phyloP scores from a whole-genome alignment of 2,888 invertebrate genomes.

The Pterostichus madidus region DNA sequence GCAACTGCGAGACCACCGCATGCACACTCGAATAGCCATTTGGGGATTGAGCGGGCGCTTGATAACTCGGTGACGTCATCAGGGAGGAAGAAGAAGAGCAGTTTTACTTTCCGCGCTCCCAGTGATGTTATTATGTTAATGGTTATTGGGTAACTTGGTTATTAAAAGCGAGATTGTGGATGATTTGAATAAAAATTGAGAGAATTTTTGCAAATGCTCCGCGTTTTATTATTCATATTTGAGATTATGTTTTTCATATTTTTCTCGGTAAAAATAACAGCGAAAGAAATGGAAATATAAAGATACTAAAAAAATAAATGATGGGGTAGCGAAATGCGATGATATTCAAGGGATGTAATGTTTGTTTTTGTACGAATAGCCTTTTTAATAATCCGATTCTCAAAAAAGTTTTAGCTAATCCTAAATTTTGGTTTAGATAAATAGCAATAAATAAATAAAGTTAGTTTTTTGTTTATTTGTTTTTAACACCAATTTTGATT shows the following conservation, averaged over 20 bases:
- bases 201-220: neutral
- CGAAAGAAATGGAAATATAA: no score
- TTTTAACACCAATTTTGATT: no score
- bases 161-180: constrained; percentile 4
- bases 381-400: no score
- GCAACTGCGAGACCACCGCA: constrained; percentile 42
- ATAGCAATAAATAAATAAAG: no score
- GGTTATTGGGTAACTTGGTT: constrained; percentile 36
- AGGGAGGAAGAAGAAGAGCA: neutral
- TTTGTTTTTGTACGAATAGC: no score
- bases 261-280: no score
- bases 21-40: constrained; percentile 65
- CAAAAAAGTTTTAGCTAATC: no score
- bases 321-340: no score
- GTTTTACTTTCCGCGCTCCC: neutral
- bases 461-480: no score
- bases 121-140: constrained; percentile 35
- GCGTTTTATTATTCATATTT: constrained; percentile 6
- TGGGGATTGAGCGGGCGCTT: constrained; percentile 20
- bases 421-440: no score
- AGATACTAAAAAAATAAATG: no score
- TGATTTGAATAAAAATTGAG: constrained; percentile 14
- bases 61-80: neutral
- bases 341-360: no score
- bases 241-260: neutral